A percentile compares a stretch with the other conserved stretches of the same genome.
Evolutionary conservation across 2,113 vertebrate genomes (phyloP).

Genomic region (Pholis gunnellus): DNA sequence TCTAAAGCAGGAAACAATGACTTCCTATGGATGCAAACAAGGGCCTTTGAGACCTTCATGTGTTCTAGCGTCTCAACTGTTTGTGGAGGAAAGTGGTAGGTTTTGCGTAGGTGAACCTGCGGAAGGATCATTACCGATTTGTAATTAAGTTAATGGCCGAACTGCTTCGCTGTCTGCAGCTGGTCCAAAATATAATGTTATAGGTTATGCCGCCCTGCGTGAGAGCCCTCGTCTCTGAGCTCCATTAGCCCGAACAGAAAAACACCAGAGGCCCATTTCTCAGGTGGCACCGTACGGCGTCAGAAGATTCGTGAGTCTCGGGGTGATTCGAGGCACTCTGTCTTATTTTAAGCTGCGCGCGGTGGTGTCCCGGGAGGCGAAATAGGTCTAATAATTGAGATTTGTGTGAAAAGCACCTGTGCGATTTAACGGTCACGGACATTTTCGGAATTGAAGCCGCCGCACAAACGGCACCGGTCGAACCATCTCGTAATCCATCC

Average conservation of each 20-base stretch:
- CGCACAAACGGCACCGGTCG: conserved; percentile 11
- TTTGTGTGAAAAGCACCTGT: conserved; percentile 32
- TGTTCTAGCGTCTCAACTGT: neutral
- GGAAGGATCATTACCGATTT: too few relatives aligned
- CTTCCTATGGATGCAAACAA: neutral
- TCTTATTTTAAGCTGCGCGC: conserved; percentile 29
- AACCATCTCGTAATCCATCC: neutral
- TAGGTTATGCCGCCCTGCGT: conserved; percentile 32
- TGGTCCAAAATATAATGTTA: conserved; percentile 29
- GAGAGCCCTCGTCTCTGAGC: conserved; percentile 35
- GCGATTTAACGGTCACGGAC: conserved; percentile 31
- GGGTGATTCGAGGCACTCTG: conserved; percentile 19
- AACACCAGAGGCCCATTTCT: conserved; percentile 34
- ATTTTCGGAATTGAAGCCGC: conserved; percentile 37
- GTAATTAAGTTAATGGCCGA: neutral
- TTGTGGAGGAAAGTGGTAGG: neutral
- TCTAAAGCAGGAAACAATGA: neutral
- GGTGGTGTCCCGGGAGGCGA: neutral
- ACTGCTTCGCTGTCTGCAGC: conserved; percentile 13
- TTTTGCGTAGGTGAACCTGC: too few relatives aligned
- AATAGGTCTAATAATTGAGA: conserved; percentile 31
- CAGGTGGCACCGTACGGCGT: conserved; percentile 6
- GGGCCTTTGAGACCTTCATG: neutral
- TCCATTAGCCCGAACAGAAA: conserved; percentile 56
- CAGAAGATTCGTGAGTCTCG: conserved; percentile 27